Evolutionary conservation across 2,113 vertebrate species (phyloP).

Genomic region (Phycodurus eques): DNA sequence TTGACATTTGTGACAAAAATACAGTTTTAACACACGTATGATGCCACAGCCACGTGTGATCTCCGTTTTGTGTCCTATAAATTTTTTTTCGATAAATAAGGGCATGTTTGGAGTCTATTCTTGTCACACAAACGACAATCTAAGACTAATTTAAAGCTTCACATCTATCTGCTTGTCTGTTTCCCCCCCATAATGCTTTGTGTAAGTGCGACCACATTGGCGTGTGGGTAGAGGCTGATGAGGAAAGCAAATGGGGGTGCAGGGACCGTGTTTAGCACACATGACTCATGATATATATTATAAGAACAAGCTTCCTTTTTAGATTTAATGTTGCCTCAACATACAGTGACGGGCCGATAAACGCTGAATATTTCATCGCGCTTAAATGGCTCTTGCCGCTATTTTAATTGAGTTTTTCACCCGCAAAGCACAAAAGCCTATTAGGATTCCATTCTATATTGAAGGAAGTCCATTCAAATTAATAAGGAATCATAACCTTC

Average conservation of each 20-base stretch:
- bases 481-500: constrained; percentile 62
- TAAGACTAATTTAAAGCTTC: background rate
- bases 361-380: constrained; percentile 55
- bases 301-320: constrained; percentile 12
- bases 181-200: background rate
- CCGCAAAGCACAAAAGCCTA: constrained; percentile 39
- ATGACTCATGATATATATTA: constrained; percentile 28
- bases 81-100: too few species aligned
- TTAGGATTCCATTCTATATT: constrained; percentile 39
- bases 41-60: too few species aligned
- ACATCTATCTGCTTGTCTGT: background rate
- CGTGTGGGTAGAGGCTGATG: background rate
- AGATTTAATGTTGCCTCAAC: constrained; percentile 20
- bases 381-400: constrained; percentile 33
- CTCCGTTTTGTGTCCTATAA: too few species aligned
- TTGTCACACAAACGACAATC: too few species aligned
- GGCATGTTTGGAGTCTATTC: too few species aligned
- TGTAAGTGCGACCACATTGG: background rate
- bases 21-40: too few species aligned
- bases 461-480: constrained; percentile 54
- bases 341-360: constrained; percentile 19
- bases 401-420: constrained; percentile 52
- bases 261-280: background rate
- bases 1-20: too few species aligned
- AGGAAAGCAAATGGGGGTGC: background rate